Conservation (phyloP, 2,888 invertebrate species). For the Drosophila nr. medialis region DNA sequence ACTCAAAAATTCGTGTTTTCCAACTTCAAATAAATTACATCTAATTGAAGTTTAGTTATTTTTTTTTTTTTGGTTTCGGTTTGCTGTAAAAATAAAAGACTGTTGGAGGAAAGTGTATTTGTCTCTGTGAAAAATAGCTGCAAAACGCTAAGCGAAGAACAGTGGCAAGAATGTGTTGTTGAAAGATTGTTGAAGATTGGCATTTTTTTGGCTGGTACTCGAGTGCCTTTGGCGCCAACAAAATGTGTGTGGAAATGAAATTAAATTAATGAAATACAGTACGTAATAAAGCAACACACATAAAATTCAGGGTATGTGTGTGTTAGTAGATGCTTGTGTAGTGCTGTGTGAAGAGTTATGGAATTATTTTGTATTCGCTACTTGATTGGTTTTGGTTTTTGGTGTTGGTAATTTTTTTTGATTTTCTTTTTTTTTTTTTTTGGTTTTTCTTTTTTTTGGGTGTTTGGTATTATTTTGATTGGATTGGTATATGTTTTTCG, state of each 20-base stretch:
- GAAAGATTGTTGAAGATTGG: slow-evolving; percentile 21
- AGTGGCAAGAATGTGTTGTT: slow-evolving; percentile 52
- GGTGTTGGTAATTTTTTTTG: neutral
- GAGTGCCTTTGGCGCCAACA: slow-evolving; percentile 29
- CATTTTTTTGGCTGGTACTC: slow-evolving; percentile 28
- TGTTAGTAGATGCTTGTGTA: slow-evolving; percentile 28
- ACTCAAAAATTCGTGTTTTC: slow-evolving; percentile 26
- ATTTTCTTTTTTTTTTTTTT: neutral
- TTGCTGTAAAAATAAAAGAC: slow-evolving; percentile 36
- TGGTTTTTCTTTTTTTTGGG: slow-evolving; percentile 24
- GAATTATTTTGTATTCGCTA: slow-evolving; percentile 27
- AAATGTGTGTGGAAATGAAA: slow-evolving; percentile 13
- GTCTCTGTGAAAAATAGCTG: slow-evolving; percentile 51
- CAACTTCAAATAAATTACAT: slow-evolving; percentile 26
- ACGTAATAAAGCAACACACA: slow-evolving; percentile 38
- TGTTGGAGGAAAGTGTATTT: slow-evolving; percentile 35
- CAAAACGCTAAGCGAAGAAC: slow-evolving; percentile 70
- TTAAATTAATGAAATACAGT: slow-evolving; percentile 19
- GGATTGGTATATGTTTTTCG: slow-evolving; percentile 47
- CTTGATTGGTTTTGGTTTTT: slow-evolving; percentile 20
- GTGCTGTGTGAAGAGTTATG: slow-evolving; percentile 32
- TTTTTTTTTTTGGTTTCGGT: slow-evolving; percentile 1
- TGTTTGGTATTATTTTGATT: slow-evolving; percentile 38
- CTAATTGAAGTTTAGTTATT: slow-evolving; percentile 9
- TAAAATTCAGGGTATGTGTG: slow-evolving; percentile 20